phyloP scores from a whole-genome alignment of 2,888 invertebrate species.

The Erpobdella octoculata region DNA sequence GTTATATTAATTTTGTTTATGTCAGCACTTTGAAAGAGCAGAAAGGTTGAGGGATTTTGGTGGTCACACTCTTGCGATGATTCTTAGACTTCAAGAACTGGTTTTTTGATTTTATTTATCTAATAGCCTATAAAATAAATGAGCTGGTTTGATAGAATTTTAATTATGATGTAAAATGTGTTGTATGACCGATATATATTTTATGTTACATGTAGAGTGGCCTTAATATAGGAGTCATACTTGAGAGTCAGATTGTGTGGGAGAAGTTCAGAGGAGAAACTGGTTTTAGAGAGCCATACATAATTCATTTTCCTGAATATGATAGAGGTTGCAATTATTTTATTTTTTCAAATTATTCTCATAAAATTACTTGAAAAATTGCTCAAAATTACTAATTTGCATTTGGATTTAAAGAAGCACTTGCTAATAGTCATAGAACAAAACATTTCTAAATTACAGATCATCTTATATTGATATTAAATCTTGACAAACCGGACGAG shows the following conservation, averaged over 20 bases:
- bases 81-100: slow-evolving; percentile 68
- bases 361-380: background rate
- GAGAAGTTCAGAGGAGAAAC: slow-evolving; percentile 70
- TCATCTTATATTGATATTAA: slow-evolving; percentile 51
- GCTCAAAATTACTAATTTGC: background rate
- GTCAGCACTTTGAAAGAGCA: slow-evolving; percentile 67
- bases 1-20: slow-evolving; percentile 11
- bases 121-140: background rate
- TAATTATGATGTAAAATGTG: background rate
- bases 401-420: background rate
- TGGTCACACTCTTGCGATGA: slow-evolving; percentile 64
- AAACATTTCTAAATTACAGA: background rate
- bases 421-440: background rate
- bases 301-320: slow-evolving; percentile 72
- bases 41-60: slow-evolving; percentile 71
- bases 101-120: slow-evolving; percentile 30
- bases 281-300: slow-evolving; percentile 65
- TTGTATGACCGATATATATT: background rate
- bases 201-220: slow-evolving; percentile 54
- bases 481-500: slow-evolving; percentile 44
- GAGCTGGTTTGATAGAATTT: background rate
- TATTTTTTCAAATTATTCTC: background rate
- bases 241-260: slow-evolving; percentile 70
- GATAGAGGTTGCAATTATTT: slow-evolving; percentile 56
- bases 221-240: slow-evolving; percentile 66